Conservation (phyloP, 2,888 invertebrate species). For the Bellardia bayeri region DNA sequence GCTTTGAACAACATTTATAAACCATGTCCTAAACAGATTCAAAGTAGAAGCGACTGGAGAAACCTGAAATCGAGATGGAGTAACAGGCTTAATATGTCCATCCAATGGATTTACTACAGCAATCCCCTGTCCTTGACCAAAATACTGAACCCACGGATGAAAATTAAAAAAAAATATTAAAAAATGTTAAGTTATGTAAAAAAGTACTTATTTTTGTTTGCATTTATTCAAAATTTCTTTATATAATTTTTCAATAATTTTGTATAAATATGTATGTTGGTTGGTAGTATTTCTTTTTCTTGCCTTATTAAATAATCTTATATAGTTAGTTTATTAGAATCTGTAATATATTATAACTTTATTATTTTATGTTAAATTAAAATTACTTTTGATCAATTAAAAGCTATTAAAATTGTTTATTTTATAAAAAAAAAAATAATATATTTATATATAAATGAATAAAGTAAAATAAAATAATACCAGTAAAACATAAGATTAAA, state of each 20-base stretch:
- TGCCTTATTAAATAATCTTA: conserved; percentile 51
- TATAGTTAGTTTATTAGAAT: conserved; percentile 58
- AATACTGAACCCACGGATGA: too few species aligned
- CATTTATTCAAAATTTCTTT: conserved; percentile 66
- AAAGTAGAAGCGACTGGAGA: too few species aligned
- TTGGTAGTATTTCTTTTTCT: conserved; percentile 43
- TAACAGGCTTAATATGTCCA: too few species aligned
- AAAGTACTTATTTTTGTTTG: conserved; percentile 53
- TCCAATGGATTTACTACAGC: too few species aligned
- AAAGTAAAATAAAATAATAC: conserved; percentile 33
- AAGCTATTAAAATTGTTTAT: conserved; percentile 55
- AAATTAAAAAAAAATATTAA: background rate
- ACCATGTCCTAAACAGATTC: too few species aligned
- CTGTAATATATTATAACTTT: conserved; percentile 57
- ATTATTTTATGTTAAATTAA: conserved; percentile 34
- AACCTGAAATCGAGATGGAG: too few species aligned
- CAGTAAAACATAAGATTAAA: conserved; percentile 42
- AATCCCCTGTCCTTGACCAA: too few species aligned
- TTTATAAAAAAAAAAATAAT: conserved; percentile 12
- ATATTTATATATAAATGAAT: too few species aligned
- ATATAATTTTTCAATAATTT: conserved; percentile 47
- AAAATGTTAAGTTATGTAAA: conserved; percentile 20
- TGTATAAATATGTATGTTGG: conserved; percentile 53
- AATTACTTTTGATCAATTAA: conserved; percentile 65
- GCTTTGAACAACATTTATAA: too few species aligned